Evolutionary conservation across 1,140 invertebrate species (phyloP), one percentile per base, ranked within the genome.

Genomic region (Bacillus rossius): DNA sequence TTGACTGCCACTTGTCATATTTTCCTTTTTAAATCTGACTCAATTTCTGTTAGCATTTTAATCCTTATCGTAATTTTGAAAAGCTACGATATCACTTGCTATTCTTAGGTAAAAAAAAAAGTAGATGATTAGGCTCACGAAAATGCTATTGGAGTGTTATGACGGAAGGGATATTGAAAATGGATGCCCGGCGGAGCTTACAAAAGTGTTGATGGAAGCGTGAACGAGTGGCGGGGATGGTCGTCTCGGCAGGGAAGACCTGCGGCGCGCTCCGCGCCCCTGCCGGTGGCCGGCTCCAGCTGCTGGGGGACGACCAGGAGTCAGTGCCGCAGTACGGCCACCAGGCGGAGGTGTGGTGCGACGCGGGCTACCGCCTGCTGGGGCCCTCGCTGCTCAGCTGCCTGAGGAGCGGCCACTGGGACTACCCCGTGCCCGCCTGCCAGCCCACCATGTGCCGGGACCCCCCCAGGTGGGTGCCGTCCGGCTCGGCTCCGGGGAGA

Each of bases 261-360:
- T 80, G 77, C 57, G 69, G 67, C 49, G 69, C 71, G 54, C 69
- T 78, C n/a, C 37, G 70, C 34, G 69, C 69, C 13, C 76, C 76
- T 5, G 66, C 69, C 23, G 67, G 77, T 49, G 73, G 73, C 1
- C 68, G 72, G 40, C 70, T 78, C 26, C 69, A 73, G 22, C 71
- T 71, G 16, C 65, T 73, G 42, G 57, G 69, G 49, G 71, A 68
- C 16, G 71, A 73, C n/a, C 62, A 34, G 29, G 10, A 4, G 16
- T 19, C 8, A 14, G 8, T 38, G 22, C 58, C 19, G 37, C 26
- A 50, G 68, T 68, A 71, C 25, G 76, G 74, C 0, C 74, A 77
- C 23, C 75, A 77, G 61, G 59, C 78, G 16, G 76, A 78, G 57
- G 73, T 81, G 29, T 71, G 65, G 43, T 82, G 80, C 56, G 60